Conservation (phyloP, 2,888 invertebrate genomes). For the Nemapogon koenigi region DNA sequence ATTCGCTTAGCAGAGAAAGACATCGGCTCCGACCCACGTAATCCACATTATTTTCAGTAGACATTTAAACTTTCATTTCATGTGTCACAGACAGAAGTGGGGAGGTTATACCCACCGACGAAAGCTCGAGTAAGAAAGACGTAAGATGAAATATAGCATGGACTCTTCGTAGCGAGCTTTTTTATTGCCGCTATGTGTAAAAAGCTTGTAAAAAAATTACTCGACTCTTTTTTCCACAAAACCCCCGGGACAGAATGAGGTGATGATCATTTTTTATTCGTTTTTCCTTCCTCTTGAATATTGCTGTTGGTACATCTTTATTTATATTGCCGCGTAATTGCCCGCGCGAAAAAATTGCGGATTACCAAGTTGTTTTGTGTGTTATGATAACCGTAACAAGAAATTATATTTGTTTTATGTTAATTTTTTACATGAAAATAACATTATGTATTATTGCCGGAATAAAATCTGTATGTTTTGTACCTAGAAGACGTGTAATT, state of each 20-base stretch:
- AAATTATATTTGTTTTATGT: too few species aligned
- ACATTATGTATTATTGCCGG: too few species aligned
- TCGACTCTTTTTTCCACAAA: conserved; percentile 32
- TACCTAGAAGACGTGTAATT: too few species aligned
- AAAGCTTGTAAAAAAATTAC: conserved; percentile 56
- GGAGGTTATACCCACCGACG: background rate
- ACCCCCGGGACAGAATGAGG: conserved; percentile 26
- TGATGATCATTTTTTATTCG: conserved; percentile 42
- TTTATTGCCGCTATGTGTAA: conserved; percentile 54
- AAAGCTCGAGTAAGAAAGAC: conserved; percentile 27
- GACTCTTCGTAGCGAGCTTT: conserved; percentile 34
- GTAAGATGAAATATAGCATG: conserved; percentile 48
- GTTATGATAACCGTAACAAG: too few species aligned
- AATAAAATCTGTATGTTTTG: too few species aligned
- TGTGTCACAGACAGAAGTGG: conserved; percentile 35
- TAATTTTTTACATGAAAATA: too few species aligned
- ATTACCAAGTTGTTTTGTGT: background rate
- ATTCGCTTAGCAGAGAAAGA: conserved; percentile 4
- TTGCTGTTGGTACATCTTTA: conserved; percentile 36
- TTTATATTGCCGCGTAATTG: conserved; percentile 32
- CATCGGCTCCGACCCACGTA: conserved; percentile 27
- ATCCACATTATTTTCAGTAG: conserved; percentile 40
- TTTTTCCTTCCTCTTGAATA: conserved; percentile 30
- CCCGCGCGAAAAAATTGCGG: conserved; percentile 14
- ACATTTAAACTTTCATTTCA: conserved; percentile 54